These are phyloP conservation scores for Lasioglossum albipes DNA, from an alignment of 1,140 invertebrate species.

Conservation along the genomic window DNA sequence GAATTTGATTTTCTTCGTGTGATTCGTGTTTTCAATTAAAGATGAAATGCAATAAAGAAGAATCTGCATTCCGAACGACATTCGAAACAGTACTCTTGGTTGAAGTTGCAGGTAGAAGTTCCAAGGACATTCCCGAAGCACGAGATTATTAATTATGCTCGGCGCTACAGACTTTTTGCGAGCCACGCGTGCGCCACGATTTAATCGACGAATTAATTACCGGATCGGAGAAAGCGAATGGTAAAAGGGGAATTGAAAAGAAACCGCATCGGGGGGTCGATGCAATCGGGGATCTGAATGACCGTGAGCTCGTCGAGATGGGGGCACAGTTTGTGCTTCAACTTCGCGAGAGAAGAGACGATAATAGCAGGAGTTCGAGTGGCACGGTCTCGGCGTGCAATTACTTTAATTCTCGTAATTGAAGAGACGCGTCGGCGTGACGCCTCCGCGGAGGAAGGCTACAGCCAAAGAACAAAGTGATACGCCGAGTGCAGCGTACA, in stretches of 20 bases:
- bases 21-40: too few species aligned
- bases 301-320: background rate
- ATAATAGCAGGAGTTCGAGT: constrained; percentile 10
- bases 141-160: background rate
- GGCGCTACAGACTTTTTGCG: background rate
- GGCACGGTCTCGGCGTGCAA: constrained; percentile 6
- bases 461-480: constrained; percentile 15
- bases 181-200: background rate
- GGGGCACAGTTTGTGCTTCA: background rate
- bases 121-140: background rate
- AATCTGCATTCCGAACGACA: too few species aligned
- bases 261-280: background rate
- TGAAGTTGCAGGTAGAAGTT: too few species aligned
- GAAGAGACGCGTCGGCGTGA: constrained; percentile 41
- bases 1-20: too few species aligned
- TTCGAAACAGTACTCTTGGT: background rate
- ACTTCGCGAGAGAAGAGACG: constrained; percentile 7
- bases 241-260: constrained; percentile 5
- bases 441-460: constrained; percentile 21
- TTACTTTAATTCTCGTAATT: constrained; percentile 49
- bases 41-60: too few species aligned
- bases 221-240: background rate
- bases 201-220: constrained; percentile 28
- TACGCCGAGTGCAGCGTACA: constrained; percentile 1
- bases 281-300: constrained; percentile 2